A percentile compares a stretch with the other conserved stretches of the same genome.
Evolutionary conservation across 2,797 vertebrate genomes (phyloP).

Genomic region (Amphiprion clarkii): DNA sequence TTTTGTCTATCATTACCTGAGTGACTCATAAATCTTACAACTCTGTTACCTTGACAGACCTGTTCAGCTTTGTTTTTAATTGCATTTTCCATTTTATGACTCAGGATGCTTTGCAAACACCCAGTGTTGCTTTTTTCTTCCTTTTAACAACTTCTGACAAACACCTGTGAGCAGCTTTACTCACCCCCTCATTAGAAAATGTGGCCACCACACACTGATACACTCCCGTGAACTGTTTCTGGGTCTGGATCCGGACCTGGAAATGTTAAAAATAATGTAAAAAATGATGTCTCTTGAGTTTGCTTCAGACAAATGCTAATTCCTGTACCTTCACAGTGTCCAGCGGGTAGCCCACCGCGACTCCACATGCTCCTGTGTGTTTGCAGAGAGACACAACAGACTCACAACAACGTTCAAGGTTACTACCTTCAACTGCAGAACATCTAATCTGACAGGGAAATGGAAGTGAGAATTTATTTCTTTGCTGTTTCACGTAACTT

Average conservation of each 20-base stretch:
- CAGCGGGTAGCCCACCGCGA: conserved; percentile 81
- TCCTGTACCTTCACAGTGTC: conserved; percentile 81
- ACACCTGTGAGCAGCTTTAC: conserved; percentile 15
- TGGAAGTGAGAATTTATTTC: not conserved
- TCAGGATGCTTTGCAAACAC: not conserved
- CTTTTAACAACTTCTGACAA: not conserved
- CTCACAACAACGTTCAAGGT: not conserved
- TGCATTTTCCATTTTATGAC: not conserved
- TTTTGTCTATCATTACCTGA: not conserved
- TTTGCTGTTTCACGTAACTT: not conserved
- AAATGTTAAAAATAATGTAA: not conserved
- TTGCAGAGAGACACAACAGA: conserved; percentile 30
- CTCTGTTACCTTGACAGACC: not conserved
- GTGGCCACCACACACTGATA: conserved; percentile 89
- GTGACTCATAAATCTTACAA: not conserved
- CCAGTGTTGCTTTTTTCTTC: not conserved
- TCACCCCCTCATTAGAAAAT: conserved; percentile 89
- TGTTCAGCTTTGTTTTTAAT: not conserved
- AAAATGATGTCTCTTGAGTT: not conserved
- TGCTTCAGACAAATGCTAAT: not conserved
- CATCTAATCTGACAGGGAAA: not conserved
- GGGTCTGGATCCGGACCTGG: conserved; percentile 94
- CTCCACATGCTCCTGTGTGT: conserved; percentile 78
- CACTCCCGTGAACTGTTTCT: conserved; percentile 87
- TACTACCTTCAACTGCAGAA: not conserved